Evolutionary conservation across 64 coral and sea anemone genomes (phyloP).

Genomic region (Pocillopora damicornis): DNA sequence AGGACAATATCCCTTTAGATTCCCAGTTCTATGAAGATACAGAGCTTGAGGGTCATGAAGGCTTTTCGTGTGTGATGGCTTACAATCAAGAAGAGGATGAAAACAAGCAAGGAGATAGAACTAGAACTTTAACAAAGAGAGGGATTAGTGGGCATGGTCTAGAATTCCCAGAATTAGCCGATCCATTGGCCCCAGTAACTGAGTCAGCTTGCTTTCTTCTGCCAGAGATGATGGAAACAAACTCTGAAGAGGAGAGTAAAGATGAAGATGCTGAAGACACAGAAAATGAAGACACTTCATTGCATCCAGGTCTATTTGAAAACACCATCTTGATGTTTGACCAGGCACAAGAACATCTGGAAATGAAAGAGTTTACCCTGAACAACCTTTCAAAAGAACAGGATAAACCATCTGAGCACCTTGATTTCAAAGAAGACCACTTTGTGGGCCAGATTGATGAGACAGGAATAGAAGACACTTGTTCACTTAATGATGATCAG

Average conservation of each 20-base stretch:
- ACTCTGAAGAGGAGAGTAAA: neutral
- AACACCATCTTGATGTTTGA: neutral
- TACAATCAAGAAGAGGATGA: neutral
- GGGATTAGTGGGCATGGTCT: neutral
- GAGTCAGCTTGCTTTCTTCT: neutral
- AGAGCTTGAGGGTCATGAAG: neutral
- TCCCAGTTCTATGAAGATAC: too few species aligned
- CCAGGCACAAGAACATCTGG: neutral
- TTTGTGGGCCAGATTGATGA: neutral
- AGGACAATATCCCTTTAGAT: neutral
- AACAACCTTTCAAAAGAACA: conserved; percentile 32
- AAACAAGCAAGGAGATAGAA: neutral
- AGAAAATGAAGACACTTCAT: neutral
- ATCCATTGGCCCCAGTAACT: neutral
- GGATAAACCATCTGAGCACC: neutral
- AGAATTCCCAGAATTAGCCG: neutral
- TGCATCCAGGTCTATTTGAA: neutral
- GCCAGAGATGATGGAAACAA: neutral
- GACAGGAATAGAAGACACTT: neutral
- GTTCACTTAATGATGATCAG: neutral
- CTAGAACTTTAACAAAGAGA: neutral
- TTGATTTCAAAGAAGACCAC: conserved; percentile 16
- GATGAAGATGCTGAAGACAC: neutral
- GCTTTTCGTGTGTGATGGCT: neutral
- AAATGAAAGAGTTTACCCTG: conserved; percentile 15